Evolutionary conservation across 2,113 vertebrate species (phyloP), one percentile per base, ranked within the genome.

Genomic region (Neodon shergylaensis): DNA sequence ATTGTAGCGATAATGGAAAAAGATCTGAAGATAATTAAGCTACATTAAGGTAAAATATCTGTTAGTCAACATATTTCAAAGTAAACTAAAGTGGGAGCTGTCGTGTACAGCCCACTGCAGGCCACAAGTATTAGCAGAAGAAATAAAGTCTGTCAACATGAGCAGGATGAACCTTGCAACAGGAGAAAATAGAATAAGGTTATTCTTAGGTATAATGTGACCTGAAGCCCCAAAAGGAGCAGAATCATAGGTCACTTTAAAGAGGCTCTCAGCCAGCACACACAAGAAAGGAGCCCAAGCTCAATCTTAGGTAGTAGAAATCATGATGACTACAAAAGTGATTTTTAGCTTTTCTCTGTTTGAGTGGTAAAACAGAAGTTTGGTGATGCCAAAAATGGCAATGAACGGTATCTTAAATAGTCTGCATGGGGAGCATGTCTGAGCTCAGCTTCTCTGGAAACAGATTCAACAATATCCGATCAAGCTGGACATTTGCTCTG

Each of bases 11-110:
- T 52, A 58, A 66, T 21, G 76, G 58, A 72, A 90, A 85, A 74
- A 85, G 28, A 16, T 28, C 4, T 76, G 44, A 83, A 83, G 42
- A 78, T 83, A 5, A 92, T 81, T 95, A 19, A 86, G 66, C 22
- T 58, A 39, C 10, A 68, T 89, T 87, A 78, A 95, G 90, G 73
- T 83, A 47, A 89, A 91, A 95, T 49, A 58, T 39, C 89, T 92
- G 54, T 68, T 74, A 19, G 73, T 81, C 65, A 70, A 94, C 87
- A 92, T 77, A 4, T 74, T 88, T 90, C 33, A 72, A 79, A 93
- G 54, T 86, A 44, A 95, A 66, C 28, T 47, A 49, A 72, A 66
- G 1, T 54, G 8, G 44, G n/a, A 78, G 39, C 31, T 68, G 19
- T 39, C 61, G 63, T 52, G 90, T 91, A 58, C 39, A 93, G 63